Percentiles rank a stretch among this genome's conserved stretches.
phyloP scores from a whole-genome alignment of 2,113 vertebrate species.

The Cryptotis parvus region DNA sequence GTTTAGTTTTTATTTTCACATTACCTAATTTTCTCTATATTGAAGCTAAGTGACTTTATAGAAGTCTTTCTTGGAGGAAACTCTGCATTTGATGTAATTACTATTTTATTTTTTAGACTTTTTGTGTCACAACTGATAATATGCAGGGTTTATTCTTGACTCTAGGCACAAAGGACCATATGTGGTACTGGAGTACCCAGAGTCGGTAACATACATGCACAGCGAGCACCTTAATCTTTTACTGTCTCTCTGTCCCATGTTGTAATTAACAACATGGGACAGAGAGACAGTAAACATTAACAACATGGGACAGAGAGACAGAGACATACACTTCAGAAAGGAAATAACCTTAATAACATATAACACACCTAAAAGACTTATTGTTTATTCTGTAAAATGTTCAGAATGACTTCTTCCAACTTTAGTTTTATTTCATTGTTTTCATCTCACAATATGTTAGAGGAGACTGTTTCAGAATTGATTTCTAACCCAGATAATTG shows the following conservation, averaged over 20 bases:
- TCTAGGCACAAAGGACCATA: too few relatives aligned
- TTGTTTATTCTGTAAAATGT: background rate
- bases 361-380: background rate
- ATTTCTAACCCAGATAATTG: background rate
- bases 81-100: too few relatives aligned
- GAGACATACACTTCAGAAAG: conserved; percentile 27
- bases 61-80: background rate
- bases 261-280: too few relatives aligned
- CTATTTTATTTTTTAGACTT: too few relatives aligned
- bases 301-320: too few relatives aligned
- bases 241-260: background rate
- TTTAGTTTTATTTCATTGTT: background rate
- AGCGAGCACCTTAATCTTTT: too few relatives aligned
- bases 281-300: too few relatives aligned
- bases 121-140: too few relatives aligned
- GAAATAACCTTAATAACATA: background rate
- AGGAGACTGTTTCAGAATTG: background rate
- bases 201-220: too few relatives aligned
- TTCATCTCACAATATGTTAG: conserved; percentile 4
- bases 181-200: too few relatives aligned
- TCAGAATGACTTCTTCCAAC: background rate
- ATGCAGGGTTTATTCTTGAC: too few relatives aligned
- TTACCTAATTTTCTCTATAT: background rate
- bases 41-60: background rate
- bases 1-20: conserved; percentile 30